phyloP scores from a whole-genome alignment of 2,113 vertebrate species.

The Chamaetylas fuelleborni region DNA sequence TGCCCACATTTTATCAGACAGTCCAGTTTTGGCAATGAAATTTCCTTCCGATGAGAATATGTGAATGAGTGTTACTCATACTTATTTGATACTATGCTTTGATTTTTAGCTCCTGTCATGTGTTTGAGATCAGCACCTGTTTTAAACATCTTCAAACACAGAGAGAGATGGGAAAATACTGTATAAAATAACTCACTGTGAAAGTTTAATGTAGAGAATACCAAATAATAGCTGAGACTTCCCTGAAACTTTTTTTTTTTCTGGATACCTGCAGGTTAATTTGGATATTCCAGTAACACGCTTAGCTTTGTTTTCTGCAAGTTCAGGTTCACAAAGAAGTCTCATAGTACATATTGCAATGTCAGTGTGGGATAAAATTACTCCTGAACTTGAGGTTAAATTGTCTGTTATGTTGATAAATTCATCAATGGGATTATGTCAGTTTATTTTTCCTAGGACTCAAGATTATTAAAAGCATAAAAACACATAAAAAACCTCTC shows the following conservation, averaged over 20 bases:
- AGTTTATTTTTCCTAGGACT: background rate
- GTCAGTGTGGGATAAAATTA: background rate
- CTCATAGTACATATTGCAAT: background rate
- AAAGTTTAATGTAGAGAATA: background rate
- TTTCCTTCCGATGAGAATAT: background rate
- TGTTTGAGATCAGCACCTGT: background rate
- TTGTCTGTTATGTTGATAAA: background rate
- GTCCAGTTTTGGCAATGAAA: background rate
- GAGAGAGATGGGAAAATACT: background rate
- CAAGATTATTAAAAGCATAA: background rate
- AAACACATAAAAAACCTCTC: background rate
- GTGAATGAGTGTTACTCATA: background rate
- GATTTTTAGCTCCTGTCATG: background rate
- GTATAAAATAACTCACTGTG: background rate
- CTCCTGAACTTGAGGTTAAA: background rate
- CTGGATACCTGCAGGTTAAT: background rate
- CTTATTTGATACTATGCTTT: background rate
- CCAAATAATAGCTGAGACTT: background rate
- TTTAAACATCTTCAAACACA: background rate
- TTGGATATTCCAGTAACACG: background rate
- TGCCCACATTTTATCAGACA: background rate
- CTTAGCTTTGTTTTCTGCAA: background rate
- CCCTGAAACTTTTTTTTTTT: background rate
- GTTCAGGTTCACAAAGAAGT: background rate
- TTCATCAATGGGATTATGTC: background rate